These are phyloP conservation scores for Cetonia aurata DNA, from an alignment of 2,888 invertebrate species.

Conservation along the genomic window DNA sequence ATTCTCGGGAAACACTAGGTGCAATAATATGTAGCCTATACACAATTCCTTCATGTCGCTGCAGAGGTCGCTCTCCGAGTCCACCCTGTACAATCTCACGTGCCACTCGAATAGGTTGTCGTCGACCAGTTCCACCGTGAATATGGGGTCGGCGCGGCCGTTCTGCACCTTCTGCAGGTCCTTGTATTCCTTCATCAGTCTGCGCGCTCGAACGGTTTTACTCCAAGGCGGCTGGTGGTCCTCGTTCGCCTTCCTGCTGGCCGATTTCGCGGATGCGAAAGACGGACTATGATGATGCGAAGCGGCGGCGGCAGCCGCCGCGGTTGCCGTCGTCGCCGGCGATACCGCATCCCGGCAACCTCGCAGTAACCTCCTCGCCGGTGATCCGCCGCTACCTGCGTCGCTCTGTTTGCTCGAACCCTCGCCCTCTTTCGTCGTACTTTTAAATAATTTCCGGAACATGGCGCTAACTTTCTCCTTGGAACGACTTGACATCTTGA, in stretches of 20 bases:
- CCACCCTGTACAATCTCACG: conserved; percentile 83
- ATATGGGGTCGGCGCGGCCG: conserved; percentile 78
- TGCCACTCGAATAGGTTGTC: conserved; percentile 92
- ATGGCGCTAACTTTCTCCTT: conserved; percentile 87
- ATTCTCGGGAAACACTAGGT: conserved; percentile 87
- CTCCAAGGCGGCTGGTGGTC: conserved; percentile 67
- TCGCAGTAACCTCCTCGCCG: conserved; percentile 61
- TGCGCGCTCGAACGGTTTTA: conserved; percentile 78
- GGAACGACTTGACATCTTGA: conserved; percentile 79
- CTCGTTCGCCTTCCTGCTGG: conserved; percentile 60
- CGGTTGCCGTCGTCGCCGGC: conserved; percentile 63
- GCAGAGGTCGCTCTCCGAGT: conserved; percentile 87
- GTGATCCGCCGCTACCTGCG: conserved; percentile 60
- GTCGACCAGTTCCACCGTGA: conserved; percentile 86
- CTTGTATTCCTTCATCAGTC: conserved; percentile 85
- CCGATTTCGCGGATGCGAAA: conserved; percentile 58
- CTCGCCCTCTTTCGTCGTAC: conserved; percentile 77
- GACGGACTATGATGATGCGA: conserved; percentile 63
- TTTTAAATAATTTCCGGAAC: conserved; percentile 82
- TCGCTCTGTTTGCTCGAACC: conserved; percentile 69
- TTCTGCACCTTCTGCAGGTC: conserved; percentile 83
- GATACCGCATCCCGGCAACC: conserved; percentile 64
- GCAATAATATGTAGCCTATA: conserved; percentile 81
- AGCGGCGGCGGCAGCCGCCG: too few relatives aligned
- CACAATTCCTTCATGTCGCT: conserved; percentile 83